These are phyloP conservation scores for Melangyna quadrimaculata DNA, from an alignment of 2,888 invertebrate species.

Conservation along the genomic window DNA sequence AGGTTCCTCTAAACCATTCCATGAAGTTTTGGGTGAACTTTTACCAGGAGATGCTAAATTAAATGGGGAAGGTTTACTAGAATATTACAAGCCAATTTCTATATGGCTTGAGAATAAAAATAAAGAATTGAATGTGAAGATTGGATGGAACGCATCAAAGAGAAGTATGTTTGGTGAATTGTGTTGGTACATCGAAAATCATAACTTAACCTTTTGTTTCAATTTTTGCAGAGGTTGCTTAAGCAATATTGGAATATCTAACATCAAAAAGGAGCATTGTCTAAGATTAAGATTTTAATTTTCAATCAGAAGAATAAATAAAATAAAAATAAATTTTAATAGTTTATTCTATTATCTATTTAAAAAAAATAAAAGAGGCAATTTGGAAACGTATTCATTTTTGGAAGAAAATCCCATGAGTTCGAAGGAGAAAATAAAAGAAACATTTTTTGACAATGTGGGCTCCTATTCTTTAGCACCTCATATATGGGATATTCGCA, in stretches of 20 bases:
- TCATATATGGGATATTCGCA: too few relatives aligned
- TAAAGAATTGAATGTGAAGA: slow-evolving; percentile 74
- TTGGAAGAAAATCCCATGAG: too few relatives aligned
- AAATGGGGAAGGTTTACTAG: slow-evolving; percentile 87
- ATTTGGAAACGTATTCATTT: too few relatives aligned
- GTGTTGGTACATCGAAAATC: too few relatives aligned
- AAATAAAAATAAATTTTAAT: neutral
- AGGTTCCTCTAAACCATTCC: slow-evolving; percentile 89
- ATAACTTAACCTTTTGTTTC: neutral
- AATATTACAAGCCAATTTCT: slow-evolving; percentile 87
- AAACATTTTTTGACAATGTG: too few relatives aligned
- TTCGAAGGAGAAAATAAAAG: too few relatives aligned
- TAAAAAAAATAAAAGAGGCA: too few relatives aligned
- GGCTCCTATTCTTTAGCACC: too few relatives aligned
- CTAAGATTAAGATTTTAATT: neutral
- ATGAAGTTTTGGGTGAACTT: slow-evolving; percentile 87
- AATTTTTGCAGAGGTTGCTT: slow-evolving; percentile 72
- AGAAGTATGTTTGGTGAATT: slow-evolving; percentile 75
- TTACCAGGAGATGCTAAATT: slow-evolving; percentile 88
- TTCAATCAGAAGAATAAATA: neutral
- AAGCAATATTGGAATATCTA: neutral
- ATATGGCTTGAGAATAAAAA: slow-evolving; percentile 76
- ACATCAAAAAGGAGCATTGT: neutral
- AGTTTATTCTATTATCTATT: too few relatives aligned
- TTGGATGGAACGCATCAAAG: slow-evolving; percentile 77